Conservation (phyloP, 2,888 invertebrate genomes). For the Orthosia gothica region DNA sequence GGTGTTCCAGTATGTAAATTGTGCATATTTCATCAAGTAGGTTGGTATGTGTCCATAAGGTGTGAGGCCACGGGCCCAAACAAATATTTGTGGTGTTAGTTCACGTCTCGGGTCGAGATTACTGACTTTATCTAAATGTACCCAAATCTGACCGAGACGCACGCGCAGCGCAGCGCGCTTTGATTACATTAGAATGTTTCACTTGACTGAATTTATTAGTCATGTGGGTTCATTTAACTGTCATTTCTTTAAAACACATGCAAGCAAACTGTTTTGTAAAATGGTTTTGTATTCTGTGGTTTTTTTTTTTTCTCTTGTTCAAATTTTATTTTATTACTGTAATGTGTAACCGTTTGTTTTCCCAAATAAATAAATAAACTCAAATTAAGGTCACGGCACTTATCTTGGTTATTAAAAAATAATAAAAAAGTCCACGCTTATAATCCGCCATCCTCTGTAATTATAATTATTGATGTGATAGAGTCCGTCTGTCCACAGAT, state of each 20-base stretch:
- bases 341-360: too few species aligned
- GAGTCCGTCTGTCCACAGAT: background rate
- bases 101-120: slow-evolving; percentile 81
- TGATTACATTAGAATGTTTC: slow-evolving; percentile 65
- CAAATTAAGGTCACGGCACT: too few species aligned
- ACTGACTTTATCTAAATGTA: slow-evolving; percentile 84
- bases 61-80: slow-evolving; percentile 76
- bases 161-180: slow-evolving; percentile 60
- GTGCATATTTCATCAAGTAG: slow-evolving; percentile 64
- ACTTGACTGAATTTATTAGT: slow-evolving; percentile 46
- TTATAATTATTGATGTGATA: background rate
- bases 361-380: too few species aligned
- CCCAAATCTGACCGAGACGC: slow-evolving; percentile 79
- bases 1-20: slow-evolving; percentile 51
- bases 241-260: background rate
- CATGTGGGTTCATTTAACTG: background rate
- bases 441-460: background rate
- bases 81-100: slow-evolving; percentile 86
- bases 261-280: too few species aligned
- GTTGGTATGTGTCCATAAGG: slow-evolving; percentile 64
- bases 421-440: too few species aligned
- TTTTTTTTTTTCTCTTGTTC: too few species aligned
- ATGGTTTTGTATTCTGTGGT: too few species aligned
- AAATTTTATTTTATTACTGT: too few species aligned
- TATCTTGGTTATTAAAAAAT: too few species aligned